Base-by-base conservation (phyloP, 2,797 vertebrate genomes). In the Notolabrus celidotus region DNA sequence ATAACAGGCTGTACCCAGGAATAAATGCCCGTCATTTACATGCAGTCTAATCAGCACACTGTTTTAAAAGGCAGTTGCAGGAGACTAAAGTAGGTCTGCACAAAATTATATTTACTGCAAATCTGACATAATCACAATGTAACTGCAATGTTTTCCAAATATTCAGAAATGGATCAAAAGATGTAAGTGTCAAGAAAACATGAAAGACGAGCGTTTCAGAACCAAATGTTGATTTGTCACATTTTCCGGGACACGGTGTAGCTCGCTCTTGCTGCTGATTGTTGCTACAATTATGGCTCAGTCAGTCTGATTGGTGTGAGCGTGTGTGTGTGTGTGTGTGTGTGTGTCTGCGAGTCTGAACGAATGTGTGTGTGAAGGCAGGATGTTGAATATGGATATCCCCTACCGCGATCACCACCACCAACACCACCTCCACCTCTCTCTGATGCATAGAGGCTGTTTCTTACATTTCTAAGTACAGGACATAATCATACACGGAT, bases 371-470 rank as follows among this genome's bases (percentile, higher is more conserved):
- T 64, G 73, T 53, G 43, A 71, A 79, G 11, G 36, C 5, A 36
- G 12, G 68, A 57, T 81, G 75, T 83, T 92, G 88, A 92, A 93
- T 92, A 91, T 91, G 87, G 74, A 91, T 91, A 71, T 69, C 49
- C 45, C 64, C 20, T 43, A 27, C 38, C 57, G 23, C 33, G 54
- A 31, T 25, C 64, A 8, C 23, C 70, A 10, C 43, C 29, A 23
- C 36, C 71, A 50, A 15, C 36, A 31, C 47, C 67, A 45, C 17
- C 51, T 7, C 36, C 25, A 8, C 61, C 52, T 57, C 33, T 74
- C 23, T 42, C 50, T 79, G 61, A 67, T 74, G 42, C 12, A 19
- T 23, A 31, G 70, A 60, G 27, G 51, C 76, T 68, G 50, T 55
- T 73, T 58, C 67, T 53, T 66, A 58, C 61, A 50, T 15, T 46